Percentiles rank a stretch among this genome's conserved stretches.
Conservation (phyloP, 2,797 vertebrate species). For the Pogoniulus pusillus region DNA sequence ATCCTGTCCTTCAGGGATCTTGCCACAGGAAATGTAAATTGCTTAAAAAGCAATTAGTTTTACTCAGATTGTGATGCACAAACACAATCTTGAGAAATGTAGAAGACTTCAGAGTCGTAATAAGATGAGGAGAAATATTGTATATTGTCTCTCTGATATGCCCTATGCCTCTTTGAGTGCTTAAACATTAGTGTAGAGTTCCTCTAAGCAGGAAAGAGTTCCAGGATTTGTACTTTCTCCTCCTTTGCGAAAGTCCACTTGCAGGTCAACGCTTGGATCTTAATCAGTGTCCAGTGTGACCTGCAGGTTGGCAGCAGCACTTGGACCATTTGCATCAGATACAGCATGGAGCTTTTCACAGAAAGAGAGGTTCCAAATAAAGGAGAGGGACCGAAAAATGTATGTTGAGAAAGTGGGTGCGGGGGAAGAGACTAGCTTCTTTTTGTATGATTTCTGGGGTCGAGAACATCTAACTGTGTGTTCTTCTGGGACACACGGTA, state of each 20-base stretch:
- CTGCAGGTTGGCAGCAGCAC: neutral
- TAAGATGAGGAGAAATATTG: neutral
- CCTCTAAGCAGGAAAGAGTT: neutral
- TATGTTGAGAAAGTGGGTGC: accelerated
- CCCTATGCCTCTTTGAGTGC: neutral
- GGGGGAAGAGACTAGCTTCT: neutral
- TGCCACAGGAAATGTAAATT: neutral
- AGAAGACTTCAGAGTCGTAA: neutral
- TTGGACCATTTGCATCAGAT: accelerated
- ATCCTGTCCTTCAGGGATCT: no score
- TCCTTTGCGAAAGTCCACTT: neutral
- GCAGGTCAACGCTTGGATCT: accelerated
- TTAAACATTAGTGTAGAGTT: neutral
- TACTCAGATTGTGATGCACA: neutral
- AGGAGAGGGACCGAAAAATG: neutral
- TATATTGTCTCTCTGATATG: neutral
- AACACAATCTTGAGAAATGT: neutral
- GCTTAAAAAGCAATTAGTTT: neutral
- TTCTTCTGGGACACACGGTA: neutral
- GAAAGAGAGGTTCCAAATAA: neutral
- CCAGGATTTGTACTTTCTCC: neutral
- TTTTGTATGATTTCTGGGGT: accelerated
- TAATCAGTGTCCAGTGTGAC: neutral
- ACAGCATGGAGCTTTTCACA: neutral
- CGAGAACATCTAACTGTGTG: neutral